These are phyloP conservation scores for Leptarthrus brevirostris DNA, from an alignment of 2,888 invertebrate species.

Conservation along the genomic window DNA sequence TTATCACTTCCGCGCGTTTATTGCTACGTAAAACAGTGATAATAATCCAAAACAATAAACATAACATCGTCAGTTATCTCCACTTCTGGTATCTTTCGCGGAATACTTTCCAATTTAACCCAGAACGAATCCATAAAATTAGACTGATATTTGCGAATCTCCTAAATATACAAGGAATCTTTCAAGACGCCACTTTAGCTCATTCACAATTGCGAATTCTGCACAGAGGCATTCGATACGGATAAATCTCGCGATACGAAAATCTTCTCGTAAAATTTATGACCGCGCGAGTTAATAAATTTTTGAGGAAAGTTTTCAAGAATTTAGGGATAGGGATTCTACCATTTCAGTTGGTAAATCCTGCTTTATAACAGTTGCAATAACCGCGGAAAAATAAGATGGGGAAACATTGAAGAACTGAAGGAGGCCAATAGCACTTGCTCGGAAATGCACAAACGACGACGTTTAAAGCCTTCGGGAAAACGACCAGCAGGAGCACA, in stretches of 20 bases:
- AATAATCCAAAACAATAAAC: no score
- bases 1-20: no score
- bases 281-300: conserved; percentile 39
- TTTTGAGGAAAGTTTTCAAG: conserved; percentile 33
- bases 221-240: neutral
- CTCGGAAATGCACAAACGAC: conserved; percentile 30
- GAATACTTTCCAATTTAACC: no score
- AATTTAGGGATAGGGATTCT: conserved; percentile 23
- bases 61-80: no score
- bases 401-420: neutral
- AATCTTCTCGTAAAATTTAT: conserved; percentile 22
- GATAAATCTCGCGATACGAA: neutral
- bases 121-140: no score
- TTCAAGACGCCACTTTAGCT: no score
- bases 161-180: no score
- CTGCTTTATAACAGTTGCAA: conserved; percentile 20
- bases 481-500: neutral
- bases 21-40: no score
- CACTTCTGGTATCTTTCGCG: no score
- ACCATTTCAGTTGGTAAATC: conserved; percentile 16
- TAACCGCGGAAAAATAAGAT: neutral
- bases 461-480: neutral
- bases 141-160: no score
- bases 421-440: neutral
- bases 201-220: neutral